Evolutionary conservation across 2,113 vertebrate species (phyloP).

Genomic region (Percopsis transmontana): DNA sequence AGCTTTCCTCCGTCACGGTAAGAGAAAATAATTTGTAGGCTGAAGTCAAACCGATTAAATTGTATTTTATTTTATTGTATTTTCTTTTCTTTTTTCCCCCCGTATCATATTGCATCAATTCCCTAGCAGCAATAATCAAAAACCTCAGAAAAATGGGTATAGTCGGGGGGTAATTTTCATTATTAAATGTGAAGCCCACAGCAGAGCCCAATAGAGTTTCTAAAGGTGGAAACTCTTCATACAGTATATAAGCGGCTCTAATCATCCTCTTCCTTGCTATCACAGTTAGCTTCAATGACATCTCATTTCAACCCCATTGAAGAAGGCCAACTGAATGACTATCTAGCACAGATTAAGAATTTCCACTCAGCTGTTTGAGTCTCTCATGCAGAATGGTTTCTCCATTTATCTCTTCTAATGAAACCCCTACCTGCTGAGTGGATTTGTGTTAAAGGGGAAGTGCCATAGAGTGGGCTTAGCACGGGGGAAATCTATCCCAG

Average conservation of each 20-base stretch:
- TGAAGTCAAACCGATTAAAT: no score
- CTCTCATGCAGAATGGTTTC: conserved; percentile 57
- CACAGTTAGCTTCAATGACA: conserved; percentile 37
- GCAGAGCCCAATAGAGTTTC: conserved; percentile 8
- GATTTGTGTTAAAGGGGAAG: conserved; percentile 59
- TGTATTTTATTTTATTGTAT: no score
- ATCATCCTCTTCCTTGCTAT: conserved; percentile 26
- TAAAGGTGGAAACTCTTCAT: conserved; percentile 36
- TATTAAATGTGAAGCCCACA: conserved; percentile 8
- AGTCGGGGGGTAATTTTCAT: no score
- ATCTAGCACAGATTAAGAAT: conserved; percentile 53
- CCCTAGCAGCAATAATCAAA: no score
- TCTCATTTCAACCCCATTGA: conserved; percentile 56
- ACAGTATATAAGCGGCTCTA: conserved; percentile 23
- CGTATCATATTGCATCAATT: no score
- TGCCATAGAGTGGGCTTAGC: conserved; percentile 28
- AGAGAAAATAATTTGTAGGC: no score
- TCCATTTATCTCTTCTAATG: conserved; percentile 53
- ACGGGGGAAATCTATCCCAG: conserved; percentile 19
- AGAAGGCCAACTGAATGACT: conserved; percentile 55
- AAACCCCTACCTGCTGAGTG: conserved; percentile 53
- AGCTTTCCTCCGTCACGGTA: no score
- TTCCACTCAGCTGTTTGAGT: conserved; percentile 56
- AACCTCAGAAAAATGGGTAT: no score
- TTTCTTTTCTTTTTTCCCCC: no score